Conservation (phyloP, 2,888 invertebrate genomes). For the Cephus rjabovi region DNA sequence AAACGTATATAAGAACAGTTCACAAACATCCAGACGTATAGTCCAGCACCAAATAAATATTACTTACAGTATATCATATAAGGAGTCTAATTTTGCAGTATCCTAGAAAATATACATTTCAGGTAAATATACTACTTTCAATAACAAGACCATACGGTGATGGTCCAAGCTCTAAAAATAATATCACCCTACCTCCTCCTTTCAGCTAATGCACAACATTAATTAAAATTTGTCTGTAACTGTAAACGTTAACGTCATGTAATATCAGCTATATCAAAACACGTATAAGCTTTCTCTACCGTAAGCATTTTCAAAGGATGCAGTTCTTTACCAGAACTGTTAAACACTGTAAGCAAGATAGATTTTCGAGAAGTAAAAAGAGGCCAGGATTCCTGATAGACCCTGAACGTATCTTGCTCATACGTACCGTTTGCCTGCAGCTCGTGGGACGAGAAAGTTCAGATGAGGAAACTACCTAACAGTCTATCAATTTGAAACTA, state of each 20-base stretch:
- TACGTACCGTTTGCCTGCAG: neutral
- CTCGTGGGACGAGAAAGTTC: neutral
- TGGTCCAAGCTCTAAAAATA: neutral
- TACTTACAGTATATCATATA: neutral
- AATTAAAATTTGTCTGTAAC: neutral
- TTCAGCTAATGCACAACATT: neutral
- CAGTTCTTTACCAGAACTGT: neutral
- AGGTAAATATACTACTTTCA: neutral
- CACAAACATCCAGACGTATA: neutral
- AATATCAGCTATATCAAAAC: neutral
- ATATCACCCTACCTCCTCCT: neutral
- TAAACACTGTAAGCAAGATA: no score
- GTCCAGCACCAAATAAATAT: neutral
- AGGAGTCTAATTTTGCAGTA: neutral
- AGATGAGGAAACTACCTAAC: neutral
- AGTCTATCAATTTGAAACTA: neutral
- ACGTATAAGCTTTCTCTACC: neutral
- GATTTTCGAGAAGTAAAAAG: neutral
- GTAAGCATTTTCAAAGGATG: neutral
- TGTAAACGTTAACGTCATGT: neutral
- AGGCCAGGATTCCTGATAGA: neutral
- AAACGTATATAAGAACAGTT: neutral
- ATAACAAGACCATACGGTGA: neutral
- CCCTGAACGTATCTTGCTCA: neutral
- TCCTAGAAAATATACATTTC: neutral